Percentiles rank a stretch among this genome's conserved stretches.
Evolutionary conservation across 2,888 invertebrate species (phyloP).

Genomic region (Byasa hedistus): DNA sequence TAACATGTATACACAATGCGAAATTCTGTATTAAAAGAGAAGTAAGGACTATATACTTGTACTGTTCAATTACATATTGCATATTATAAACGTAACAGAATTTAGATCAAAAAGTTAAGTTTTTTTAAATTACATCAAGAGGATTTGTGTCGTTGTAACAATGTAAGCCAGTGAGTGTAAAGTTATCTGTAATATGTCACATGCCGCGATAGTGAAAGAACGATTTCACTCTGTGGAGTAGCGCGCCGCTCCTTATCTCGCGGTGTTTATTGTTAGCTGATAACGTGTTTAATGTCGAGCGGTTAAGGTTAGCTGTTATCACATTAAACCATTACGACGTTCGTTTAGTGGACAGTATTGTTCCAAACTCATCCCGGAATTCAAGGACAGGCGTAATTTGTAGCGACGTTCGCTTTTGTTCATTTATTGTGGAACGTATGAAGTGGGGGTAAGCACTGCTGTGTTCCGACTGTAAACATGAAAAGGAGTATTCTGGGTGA

Average conservation of each 20-base stretch:
- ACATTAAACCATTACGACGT: slow-evolving; percentile 29
- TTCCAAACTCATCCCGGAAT: slow-evolving; percentile 1
- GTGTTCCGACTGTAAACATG: too few relatives aligned
- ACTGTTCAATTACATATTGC: too few relatives aligned
- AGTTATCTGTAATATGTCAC: slow-evolving; percentile 38
- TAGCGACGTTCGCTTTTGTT: too few relatives aligned
- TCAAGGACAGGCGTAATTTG: neutral
- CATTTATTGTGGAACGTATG: too few relatives aligned
- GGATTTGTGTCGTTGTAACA: neutral
- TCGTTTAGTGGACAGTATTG: slow-evolving; percentile 24
- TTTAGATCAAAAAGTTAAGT: too few relatives aligned
- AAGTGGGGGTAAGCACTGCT: too few relatives aligned
- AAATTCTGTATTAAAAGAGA: too few relatives aligned
- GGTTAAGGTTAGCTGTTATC: slow-evolving; percentile 66
- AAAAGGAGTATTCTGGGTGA: too few relatives aligned
- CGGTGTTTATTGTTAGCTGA: slow-evolving; percentile 53
- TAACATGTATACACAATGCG: too few relatives aligned
- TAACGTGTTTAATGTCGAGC: slow-evolving; percentile 43
- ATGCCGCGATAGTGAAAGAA: slow-evolving; percentile 40
- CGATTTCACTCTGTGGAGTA: slow-evolving; percentile 40
- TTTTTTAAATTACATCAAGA: too few relatives aligned
- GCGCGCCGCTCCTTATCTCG: slow-evolving; percentile 39
- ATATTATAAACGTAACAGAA: too few relatives aligned
- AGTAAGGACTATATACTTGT: too few relatives aligned
- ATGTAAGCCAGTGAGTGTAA: slow-evolving; percentile 27